Evolutionary conservation across 37 sponge, comb jelly and placozoan species (phyloP), one percentile per base, ranked within the genome.

Genomic region (Halichondria panicea): DNA sequence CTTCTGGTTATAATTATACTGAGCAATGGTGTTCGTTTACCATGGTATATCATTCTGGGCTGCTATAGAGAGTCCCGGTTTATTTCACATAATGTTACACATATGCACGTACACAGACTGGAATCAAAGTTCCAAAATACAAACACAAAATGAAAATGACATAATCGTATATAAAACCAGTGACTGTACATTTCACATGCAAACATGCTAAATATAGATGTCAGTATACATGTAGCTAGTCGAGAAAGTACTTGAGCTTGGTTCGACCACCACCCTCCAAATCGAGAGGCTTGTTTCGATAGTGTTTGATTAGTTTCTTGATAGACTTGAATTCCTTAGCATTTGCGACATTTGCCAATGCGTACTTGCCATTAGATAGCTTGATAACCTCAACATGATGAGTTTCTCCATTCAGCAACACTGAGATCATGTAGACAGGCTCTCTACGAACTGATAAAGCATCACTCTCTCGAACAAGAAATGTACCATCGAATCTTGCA

Each of bases 381-480:
- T 36, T 65, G 28, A 28, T 42, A 2, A 77, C 67, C 25, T 65
- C 67, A 52, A 77, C 38, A 41, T 77, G 78, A 40, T 77, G 67
- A 21, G 56, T 54, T 22, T 41, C 42, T 52, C 78, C 78, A 27
- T 77, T 30, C 9, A 24, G 15, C 54, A 77, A 30, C 40, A 77
- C 54, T 39, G 78, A 77, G 13, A 77, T 45, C 22, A 66, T 42
- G 38, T 55, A 77, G 54, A 38, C 55, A 28, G 67, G 78, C 0
- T 77, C 57, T 12, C 40, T 6, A 4, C 58, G 1, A 27, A 56
- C 73, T 21, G 73, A 55, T 22, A 72, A 15, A 36, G 73, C 56
- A 24, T 77, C 78, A 77, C 78, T 77, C 40, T 77, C 78, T 1
- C 78, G 53, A 19, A 77, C 78, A 0, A 77, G 46, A 35, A 66